Conservation (phyloP, 2,113 vertebrate species). For the Litocranius walleri region DNA sequence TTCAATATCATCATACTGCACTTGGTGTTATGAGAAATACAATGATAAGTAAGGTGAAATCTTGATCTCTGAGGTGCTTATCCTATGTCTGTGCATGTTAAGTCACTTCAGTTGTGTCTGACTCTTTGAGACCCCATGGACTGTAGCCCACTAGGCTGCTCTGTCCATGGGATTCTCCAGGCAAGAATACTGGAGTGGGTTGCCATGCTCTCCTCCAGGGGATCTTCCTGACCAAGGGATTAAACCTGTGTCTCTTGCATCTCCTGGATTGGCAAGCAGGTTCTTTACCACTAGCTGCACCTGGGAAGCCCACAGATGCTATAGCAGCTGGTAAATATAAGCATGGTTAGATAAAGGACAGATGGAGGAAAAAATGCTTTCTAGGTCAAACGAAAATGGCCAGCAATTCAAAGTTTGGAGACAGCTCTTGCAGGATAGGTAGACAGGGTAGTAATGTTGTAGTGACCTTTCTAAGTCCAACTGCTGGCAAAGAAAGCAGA, state of each 20-base stretch:
- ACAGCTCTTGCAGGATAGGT: background rate
- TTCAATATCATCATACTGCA: background rate
- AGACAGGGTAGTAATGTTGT: background rate
- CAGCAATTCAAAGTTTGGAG: background rate
- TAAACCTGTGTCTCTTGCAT: background rate
- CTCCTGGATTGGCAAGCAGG: background rate
- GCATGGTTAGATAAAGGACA: background rate
- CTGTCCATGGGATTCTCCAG: background rate
- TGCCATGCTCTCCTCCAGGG: background rate
- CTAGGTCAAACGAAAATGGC: background rate
- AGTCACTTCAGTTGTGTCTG: background rate
- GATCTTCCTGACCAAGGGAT: background rate
- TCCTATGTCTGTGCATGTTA: background rate
- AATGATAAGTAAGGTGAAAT: background rate
- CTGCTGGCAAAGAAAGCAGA: background rate
- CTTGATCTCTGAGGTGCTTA: background rate
- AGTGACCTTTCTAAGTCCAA: background rate
- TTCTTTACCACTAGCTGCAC: background rate
- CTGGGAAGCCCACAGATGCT: background rate
- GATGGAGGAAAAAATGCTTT: background rate
- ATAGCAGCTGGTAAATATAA: background rate
- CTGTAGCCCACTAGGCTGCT: background rate
- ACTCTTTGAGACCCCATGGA: background rate
- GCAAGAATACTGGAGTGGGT: background rate
- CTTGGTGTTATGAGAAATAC: background rate